phyloP scores from a whole-genome alignment of 2,113 vertebrate genomes.

The Atrichornis clamosus region DNA sequence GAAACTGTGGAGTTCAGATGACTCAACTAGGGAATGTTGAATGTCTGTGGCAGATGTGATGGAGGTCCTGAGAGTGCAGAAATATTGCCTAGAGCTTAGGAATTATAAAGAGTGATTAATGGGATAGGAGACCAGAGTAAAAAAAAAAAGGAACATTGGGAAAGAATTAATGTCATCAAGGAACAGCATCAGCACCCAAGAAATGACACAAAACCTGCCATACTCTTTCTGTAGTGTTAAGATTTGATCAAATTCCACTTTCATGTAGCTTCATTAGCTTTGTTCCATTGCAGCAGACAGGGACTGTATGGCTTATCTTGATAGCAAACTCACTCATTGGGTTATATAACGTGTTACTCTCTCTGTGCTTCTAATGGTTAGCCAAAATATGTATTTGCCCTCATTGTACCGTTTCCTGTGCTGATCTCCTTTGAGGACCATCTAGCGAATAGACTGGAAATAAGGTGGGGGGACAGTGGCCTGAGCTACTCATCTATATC shows the following conservation, averaged over 20 bases:
- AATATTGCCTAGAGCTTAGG: neutral
- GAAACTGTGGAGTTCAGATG: neutral
- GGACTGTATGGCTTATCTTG: neutral
- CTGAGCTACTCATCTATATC: neutral
- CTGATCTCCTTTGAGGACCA: neutral
- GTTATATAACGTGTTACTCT: neutral
- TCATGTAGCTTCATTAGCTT: neutral
- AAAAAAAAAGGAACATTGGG: neutral
- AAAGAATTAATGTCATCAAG: neutral
- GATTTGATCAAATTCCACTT: neutral
- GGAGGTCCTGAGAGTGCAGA: neutral
- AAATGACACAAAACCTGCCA: accelerated
- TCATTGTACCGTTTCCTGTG: neutral
- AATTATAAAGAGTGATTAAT: neutral
- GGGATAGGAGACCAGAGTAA: neutral
- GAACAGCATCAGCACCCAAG: neutral
- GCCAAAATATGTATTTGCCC: neutral
- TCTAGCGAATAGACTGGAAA: neutral
- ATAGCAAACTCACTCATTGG: neutral
- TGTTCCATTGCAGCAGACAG: neutral
- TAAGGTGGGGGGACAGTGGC: no score
- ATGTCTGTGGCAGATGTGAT: neutral
- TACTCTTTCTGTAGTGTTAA: accelerated
- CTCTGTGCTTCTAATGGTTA: neutral
- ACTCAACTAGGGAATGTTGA: neutral